phyloP scores from a whole-genome alignment of 2,113 vertebrate species.

The Hiodon tergisus region DNA sequence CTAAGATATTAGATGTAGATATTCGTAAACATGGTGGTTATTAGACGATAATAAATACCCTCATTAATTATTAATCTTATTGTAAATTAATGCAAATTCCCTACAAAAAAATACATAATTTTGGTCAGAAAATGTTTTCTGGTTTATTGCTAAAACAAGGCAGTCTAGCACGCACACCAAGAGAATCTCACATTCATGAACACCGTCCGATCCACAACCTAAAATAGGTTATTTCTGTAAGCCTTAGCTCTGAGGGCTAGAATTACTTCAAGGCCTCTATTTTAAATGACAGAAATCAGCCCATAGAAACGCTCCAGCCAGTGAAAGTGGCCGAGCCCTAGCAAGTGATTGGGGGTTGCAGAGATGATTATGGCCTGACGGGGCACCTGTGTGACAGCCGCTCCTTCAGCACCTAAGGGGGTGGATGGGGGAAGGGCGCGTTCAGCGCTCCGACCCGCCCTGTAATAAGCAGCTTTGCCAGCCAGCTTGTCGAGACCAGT shows the following conservation, averaged over 20 bases:
- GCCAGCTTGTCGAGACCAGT: constrained; percentile 21
- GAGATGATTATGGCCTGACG: constrained; percentile 27
- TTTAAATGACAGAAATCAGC: background rate
- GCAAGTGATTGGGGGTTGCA: constrained; percentile 24
- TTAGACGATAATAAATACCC: too few species aligned
- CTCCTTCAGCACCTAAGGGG: constrained; percentile 9
- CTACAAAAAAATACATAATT: too few species aligned
- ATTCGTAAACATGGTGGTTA: too few species aligned
- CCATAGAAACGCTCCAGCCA: background rate
- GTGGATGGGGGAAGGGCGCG: constrained; percentile 33
- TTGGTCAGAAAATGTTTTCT: too few species aligned
- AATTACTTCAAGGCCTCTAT: background rate
- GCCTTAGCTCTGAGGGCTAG: background rate
- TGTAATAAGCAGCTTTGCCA: constrained; percentile 50
- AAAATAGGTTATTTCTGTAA: background rate
- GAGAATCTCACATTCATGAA: background rate
- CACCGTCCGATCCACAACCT: too few species aligned
- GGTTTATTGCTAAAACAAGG: too few species aligned
- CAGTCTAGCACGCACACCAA: too few species aligned
- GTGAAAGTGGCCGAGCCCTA: constrained; percentile 42
- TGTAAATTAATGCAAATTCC: too few species aligned
- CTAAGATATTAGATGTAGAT: too few species aligned
- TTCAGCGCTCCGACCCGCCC: constrained; percentile 39
- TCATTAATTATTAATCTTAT: too few species aligned
- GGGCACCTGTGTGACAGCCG: constrained; percentile 11